phyloP scores from a whole-genome alignment of 1,140 invertebrate species.

The Drosophila oshimai region DNA sequence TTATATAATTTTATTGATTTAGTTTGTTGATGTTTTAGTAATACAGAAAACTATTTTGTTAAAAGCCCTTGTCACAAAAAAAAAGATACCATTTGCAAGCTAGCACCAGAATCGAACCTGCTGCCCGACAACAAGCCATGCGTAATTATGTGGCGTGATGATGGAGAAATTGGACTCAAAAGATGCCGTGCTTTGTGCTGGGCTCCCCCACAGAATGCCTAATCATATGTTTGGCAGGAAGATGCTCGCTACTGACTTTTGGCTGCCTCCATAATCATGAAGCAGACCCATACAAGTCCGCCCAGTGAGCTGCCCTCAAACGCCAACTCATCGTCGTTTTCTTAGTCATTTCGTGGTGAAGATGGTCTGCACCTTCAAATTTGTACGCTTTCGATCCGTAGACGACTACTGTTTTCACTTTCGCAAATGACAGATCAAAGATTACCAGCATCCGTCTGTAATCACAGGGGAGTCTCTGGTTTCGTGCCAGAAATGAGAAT shows the following conservation, averaged over 20 bases:
- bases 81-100: not conserved
- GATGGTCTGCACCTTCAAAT: not conserved
- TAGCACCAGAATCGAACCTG: not conserved
- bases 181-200: conserved; percentile 24
- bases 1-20: too few relatives aligned
- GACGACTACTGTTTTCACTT: conserved; percentile 51
- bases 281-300: not conserved
- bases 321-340: conserved; percentile 61
- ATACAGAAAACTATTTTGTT: too few relatives aligned
- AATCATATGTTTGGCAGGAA: conserved; percentile 65
- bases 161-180: conserved; percentile 21
- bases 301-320: conserved; percentile 43
- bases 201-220: conserved; percentile 32
- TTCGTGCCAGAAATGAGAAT: conserved; percentile 62
- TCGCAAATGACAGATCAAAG: conserved; percentile 69
- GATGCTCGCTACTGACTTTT: conserved; percentile 20
- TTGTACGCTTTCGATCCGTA: not conserved
- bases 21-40: too few relatives aligned
- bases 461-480: conserved; percentile 41
- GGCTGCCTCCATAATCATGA: conserved; percentile 21
- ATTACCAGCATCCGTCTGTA: conserved; percentile 53
- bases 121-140: not conserved
- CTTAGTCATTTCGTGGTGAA: not conserved
- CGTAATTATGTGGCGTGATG: conserved; percentile 54
- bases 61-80: too few relatives aligned